These are phyloP conservation scores for Falco rusticolus DNA, from an alignment of 2,797 vertebrate genomes.

Conservation along the genomic window DNA sequence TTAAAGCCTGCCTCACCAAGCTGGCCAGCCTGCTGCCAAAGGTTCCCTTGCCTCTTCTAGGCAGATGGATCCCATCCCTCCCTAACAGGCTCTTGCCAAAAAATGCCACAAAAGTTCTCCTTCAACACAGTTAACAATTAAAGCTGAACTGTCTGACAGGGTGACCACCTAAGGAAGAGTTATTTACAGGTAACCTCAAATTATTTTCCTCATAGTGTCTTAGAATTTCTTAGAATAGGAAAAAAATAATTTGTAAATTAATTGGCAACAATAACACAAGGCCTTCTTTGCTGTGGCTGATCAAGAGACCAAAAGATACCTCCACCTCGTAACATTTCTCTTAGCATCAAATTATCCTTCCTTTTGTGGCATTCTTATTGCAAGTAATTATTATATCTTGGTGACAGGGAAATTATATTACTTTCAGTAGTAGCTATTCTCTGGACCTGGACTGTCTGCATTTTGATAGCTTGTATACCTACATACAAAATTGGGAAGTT, in stretches of 20 bases:
- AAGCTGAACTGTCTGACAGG: background rate
- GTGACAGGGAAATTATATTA: background rate
- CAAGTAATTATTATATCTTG: background rate
- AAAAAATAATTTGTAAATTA: background rate
- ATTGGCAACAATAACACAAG: background rate
- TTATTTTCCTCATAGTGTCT: background rate
- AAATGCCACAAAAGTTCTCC: fast-evolving
- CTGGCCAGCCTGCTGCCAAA: too few species aligned
- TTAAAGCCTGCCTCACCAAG: too few species aligned
- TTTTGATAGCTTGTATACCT: background rate
- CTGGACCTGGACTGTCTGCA: background rate
- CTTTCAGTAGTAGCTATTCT: background rate
- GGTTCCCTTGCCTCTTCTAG: too few species aligned
- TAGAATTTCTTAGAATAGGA: background rate
- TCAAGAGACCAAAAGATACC: background rate
- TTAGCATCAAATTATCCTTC: background rate
- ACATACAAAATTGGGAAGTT: background rate
- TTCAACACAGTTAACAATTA: background rate
- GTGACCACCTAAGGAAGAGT: background rate
- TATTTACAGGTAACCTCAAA: background rate
- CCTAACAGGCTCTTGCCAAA: too few species aligned
- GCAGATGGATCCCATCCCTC: too few species aligned
- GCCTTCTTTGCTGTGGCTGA: background rate
- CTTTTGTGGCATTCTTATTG: background rate
- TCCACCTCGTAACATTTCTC: background rate